Conservation (phyloP, 2,888 invertebrate species). For the Mimumesa dahlbomi region DNA sequence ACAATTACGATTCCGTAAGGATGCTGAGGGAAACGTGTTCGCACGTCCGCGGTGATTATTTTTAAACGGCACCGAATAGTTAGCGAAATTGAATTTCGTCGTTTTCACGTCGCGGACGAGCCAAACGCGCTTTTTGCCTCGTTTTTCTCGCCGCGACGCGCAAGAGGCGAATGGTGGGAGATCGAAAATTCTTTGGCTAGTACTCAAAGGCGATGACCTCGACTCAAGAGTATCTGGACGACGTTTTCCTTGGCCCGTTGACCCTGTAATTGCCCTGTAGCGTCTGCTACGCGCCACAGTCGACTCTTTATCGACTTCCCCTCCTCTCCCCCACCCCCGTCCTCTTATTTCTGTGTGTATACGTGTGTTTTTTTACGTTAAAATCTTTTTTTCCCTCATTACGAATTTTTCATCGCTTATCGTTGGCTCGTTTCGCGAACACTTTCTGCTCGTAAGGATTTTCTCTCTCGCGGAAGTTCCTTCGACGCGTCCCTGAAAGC, state of each 20-base stretch:
- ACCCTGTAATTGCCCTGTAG: slow-evolving; percentile 64
- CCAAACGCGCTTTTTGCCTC: slow-evolving; percentile 22
- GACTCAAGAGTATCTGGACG: slow-evolving; percentile 63
- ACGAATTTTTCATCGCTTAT: slow-evolving; percentile 37
- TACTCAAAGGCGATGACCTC: slow-evolving; percentile 63
- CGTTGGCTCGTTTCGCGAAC: slow-evolving; percentile 14
- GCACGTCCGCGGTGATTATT: no score
- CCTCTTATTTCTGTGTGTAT: not conserved
- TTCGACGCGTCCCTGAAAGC: slow-evolving; percentile 2
- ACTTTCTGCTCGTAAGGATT: slow-evolving; percentile 32
- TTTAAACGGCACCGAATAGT: no score
- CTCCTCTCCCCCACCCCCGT: not conserved
- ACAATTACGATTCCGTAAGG: no score
- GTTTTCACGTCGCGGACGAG: no score
- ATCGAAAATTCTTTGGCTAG: slow-evolving; percentile 61
- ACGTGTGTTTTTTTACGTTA: no score
- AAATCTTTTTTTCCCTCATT: no score
- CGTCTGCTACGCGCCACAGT: slow-evolving; percentile 48
- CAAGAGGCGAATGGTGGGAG: slow-evolving; percentile 31
- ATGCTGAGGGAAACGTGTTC: no score
- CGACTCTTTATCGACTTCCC: slow-evolving; percentile 51
- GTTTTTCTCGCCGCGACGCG: slow-evolving; percentile 15
- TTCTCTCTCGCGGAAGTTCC: slow-evolving; percentile 19
- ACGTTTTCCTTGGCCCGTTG: slow-evolving; percentile 67
- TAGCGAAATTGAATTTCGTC: no score